phyloP scores from a whole-genome alignment of 1,140 invertebrate genomes.

The Branchinecta lindahli region DNA sequence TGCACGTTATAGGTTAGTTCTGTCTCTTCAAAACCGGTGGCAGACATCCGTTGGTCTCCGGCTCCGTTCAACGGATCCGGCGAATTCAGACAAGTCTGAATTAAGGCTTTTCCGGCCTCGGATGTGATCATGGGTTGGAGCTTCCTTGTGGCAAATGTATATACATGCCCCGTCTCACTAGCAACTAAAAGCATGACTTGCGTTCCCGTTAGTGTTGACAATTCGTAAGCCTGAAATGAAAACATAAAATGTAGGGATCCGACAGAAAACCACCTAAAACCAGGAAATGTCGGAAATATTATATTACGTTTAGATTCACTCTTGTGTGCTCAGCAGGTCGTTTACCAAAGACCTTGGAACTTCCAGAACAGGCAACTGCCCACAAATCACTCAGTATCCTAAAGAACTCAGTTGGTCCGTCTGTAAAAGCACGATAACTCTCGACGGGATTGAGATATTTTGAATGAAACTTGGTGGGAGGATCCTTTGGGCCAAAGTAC shows the following conservation, averaged over 20 bases:
- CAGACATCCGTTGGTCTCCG: slow-evolving; percentile 87
- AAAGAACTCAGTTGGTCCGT: no score
- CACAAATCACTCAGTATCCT: no score
- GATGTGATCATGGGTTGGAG: slow-evolving; percentile 99
- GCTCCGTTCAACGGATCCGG: slow-evolving; percentile 67
- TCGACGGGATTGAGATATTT: no score
- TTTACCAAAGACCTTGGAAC: no score
- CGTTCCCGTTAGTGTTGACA: slow-evolving; percentile 95
- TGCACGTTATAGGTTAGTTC: slow-evolving; percentile 92
- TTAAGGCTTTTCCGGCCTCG: slow-evolving; percentile 92
- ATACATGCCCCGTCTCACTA: slow-evolving; percentile 94
- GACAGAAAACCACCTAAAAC: no score
- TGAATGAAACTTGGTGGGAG: no score
- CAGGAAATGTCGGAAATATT: no score
- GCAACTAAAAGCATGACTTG: slow-evolving; percentile 95
- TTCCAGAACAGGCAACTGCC: no score
- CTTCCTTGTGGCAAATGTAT: slow-evolving; percentile 97
- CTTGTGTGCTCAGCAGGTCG: no score
- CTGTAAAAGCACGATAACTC: no score
- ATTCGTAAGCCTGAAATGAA: slow-evolving; percentile 78
- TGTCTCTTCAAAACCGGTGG: slow-evolving; percentile 94
- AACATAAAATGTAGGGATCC: background rate
- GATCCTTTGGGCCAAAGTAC: no score
- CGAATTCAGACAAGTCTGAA: slow-evolving; percentile 96
- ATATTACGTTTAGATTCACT: no score